Percentiles rank a stretch among this genome's conserved stretches.
Conservation (phyloP, 1,140 invertebrate species). For the Drosophila truncata region DNA sequence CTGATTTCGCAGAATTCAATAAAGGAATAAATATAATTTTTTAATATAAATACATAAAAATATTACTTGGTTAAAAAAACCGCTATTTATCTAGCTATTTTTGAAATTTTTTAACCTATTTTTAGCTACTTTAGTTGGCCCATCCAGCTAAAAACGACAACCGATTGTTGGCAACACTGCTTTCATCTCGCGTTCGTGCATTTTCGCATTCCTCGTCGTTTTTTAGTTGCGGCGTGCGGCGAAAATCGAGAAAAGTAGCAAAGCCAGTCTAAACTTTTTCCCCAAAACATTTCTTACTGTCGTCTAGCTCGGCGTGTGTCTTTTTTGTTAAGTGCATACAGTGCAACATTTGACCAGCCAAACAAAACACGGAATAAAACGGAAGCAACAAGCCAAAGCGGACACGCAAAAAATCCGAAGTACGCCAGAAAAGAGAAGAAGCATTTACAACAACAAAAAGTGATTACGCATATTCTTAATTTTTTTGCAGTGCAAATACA, state of each 20-base stretch:
- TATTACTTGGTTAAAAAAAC: too few species aligned
- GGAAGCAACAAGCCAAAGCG: conserved; percentile 38
- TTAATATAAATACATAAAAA: too few species aligned
- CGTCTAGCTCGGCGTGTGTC: conserved; percentile 6
- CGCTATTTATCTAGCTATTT: too few species aligned
- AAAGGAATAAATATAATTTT: too few species aligned
- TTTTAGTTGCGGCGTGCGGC: conserved; percentile 7
- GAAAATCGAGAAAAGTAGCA: conserved; percentile 12
- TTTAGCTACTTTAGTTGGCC: too few species aligned
- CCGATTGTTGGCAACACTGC: too few species aligned
- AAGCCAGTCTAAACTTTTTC: not conserved
- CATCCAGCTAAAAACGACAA: too few species aligned
- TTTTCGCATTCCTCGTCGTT: conserved; percentile 9
- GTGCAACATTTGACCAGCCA: conserved; percentile 12
- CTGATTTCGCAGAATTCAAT: too few species aligned
- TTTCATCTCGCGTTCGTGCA: conserved; percentile 6
- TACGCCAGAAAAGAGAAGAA: conserved; percentile 36
- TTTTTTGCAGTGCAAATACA: conserved; percentile 32
- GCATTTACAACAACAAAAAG: conserved; percentile 45
- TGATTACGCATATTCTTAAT: conserved; percentile 66
- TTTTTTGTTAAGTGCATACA: conserved; percentile 39
- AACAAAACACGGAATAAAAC: conserved; percentile 17
- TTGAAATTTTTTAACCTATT: too few species aligned
- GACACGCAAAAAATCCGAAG: conserved; percentile 43
- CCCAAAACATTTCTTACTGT: conserved; percentile 4